Evolutionary conservation across 2,888 invertebrate genomes (phyloP), one percentile per base, ranked within the genome.

Genomic region (Oligia latruncula): DNA sequence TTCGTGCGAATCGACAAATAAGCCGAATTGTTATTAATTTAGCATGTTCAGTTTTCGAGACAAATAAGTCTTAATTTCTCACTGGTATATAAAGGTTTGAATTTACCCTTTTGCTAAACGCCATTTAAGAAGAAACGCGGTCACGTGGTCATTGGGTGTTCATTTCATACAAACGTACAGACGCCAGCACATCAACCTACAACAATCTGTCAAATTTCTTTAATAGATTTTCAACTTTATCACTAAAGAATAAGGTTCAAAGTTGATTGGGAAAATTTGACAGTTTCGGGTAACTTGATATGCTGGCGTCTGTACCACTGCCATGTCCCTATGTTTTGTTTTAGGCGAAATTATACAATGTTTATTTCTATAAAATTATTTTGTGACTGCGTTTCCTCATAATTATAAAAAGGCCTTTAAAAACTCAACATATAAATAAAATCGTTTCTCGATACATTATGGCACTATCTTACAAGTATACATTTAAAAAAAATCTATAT

Each of bases 391-490:
- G 0, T 71, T 64, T 64, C 20, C n/a, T 11, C 40, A n/a, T n/a
- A 11, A 11, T n/a, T 64, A 40, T 35, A 71, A 71, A 71, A 71
- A 11, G 17, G 58, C 17, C 4, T 23, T 62, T 77, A 29, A 29
- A 29, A 77, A 29, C 1, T 66, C 23, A 52, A n/a, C 13, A 49
- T 43, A 62, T n/a, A 3, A 67, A 67, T 52, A 81, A 71, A 83
- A 81, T n/a, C 29, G 9, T 40, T 74, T 55, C 43, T 46, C 43
- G 75, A 76, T 68, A 74, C 49, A 77, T 81, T 85, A 87, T 84
- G 89, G 89, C 87, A 87, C 87, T 87, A 87, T 58, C 40, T 87
- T 76, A 77, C 52, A 73, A 77, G 73, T 84, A 73, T 40, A 79
- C 46, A 62, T 64, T 58, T 52, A 77, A 77, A 74, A 80, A 73